phyloP scores from a whole-genome alignment of 2,888 invertebrate genomes.

The Hirudinaria manillensis region DNA sequence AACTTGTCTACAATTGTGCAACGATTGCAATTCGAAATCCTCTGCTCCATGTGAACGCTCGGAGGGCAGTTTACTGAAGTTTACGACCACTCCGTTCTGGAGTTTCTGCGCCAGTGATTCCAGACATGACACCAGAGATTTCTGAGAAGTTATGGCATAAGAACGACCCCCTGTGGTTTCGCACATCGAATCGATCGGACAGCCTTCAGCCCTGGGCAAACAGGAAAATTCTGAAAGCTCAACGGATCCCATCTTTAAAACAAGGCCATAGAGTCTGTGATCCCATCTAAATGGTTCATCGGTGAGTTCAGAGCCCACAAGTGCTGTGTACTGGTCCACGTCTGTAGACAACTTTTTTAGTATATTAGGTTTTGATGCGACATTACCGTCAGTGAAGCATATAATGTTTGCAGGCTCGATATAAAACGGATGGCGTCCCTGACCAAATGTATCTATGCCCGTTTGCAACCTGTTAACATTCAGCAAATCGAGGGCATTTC shows the following conservation, averaged over 20 bases:
- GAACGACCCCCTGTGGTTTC: conserved; percentile 97
- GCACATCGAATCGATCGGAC: conserved; percentile 95
- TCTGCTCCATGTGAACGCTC: conserved; percentile 57
- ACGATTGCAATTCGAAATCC: conserved; percentile 56
- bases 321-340: conserved; percentile 70
- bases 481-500: conserved; percentile 91
- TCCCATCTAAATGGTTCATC: conserved; percentile 99
- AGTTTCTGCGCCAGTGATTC: conserved; percentile 94
- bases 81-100: conserved; percentile 91
- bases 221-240: conserved; percentile 62
- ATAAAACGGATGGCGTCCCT: conserved; percentile 90
- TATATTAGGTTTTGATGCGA: conserved; percentile 63
- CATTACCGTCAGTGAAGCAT: conserved; percentile 92
- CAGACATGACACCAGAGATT: conserved; percentile 89
- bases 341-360: conserved; percentile 68
- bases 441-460: conserved; percentile 98
- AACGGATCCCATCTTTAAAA: conserved; percentile 69
- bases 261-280: conserved; percentile 90
- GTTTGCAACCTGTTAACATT: conserved; percentile 92
- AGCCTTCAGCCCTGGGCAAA: conserved; percentile 83
- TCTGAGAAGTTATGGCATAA: conserved; percentile 86
- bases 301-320: conserved; percentile 91
- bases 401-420: conserved; percentile 95
- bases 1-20: conserved; percentile 79
- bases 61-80: conserved; percentile 90